Percentiles rank a stretch among this genome's conserved stretches.
phyloP scores from a whole-genome alignment of 2,888 invertebrate species.

The Tineola bisselliella region DNA sequence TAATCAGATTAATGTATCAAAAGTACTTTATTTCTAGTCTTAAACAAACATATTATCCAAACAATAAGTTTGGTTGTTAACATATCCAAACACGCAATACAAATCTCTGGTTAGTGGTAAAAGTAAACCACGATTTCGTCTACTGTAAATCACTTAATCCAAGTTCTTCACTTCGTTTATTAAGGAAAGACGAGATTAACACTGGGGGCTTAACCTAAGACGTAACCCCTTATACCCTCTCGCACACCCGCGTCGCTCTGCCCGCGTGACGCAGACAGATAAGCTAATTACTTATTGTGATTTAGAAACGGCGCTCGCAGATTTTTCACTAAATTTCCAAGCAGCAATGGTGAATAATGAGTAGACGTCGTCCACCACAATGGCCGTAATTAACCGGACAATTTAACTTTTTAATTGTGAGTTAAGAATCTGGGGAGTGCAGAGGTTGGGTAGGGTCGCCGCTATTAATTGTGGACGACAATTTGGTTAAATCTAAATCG shows the following conservation, averaged over 20 bases:
- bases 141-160: constrained; percentile 43
- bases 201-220: constrained; percentile 45
- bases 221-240: constrained; percentile 19
- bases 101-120: constrained; percentile 19
- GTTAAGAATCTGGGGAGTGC: constrained; percentile 52
- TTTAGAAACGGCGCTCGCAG: constrained; percentile 40
- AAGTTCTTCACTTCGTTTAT: constrained; percentile 49
- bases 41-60: not conserved
- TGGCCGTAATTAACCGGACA: constrained; percentile 59
- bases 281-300: constrained; percentile 62
- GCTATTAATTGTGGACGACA: constrained; percentile 36
- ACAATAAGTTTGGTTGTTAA: not conserved
- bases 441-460: constrained; percentile 45
- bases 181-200: constrained; percentile 50
- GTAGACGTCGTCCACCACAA: constrained; percentile 52
- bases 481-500: constrained; percentile 13
- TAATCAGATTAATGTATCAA: no score
- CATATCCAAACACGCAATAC: constrained; percentile 16
- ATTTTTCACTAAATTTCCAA: constrained; percentile 49
- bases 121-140: constrained; percentile 32
- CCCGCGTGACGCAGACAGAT: constrained; percentile 50
- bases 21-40: not conserved
- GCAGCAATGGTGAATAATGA: constrained; percentile 49
- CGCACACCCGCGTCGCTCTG: not conserved
- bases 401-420: constrained; percentile 64